Evolutionary conservation across 2,797 vertebrate genomes (phyloP), one percentile per base, ranked within the genome.

Genomic region (Triplophysa yarkandensis): DNA sequence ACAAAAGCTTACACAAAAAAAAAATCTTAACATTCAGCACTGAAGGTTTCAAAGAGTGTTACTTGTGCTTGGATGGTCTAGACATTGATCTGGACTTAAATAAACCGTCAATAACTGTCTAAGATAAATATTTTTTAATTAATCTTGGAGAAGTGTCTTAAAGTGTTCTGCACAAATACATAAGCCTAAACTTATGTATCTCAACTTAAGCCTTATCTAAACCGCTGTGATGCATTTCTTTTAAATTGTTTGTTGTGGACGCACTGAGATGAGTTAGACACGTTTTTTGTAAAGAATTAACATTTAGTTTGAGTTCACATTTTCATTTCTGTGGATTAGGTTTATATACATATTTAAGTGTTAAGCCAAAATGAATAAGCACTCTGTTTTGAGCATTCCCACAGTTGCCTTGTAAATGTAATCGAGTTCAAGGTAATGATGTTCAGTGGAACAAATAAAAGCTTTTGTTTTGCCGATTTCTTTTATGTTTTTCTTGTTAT

Each of bases 181-280:
- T 84, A 71, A 83, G 84, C 83, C 3, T 46, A 4, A n/a, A 6
- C 43, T 50, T 48, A 48, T 19, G 19, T 50, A 50, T 50, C 46
- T 52, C 23, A 25, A 23, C 14, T 25, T 55, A 28, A 55, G 81
- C 81, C 80, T 80, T 85, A 89, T 88, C 87, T 88, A 87, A 89
- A 86, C 77, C 61, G 83, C 85, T 87, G 85, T 86, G 76, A 82
- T 44, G 23, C n/a, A n/a, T 70, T n/a, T 44, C 62, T 68, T 74
- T 78, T 21, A 61, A 52, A 46, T 78, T 46, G 6, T 70, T 54
- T 30, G 19, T 43, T 21, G n/a, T 48, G 10, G 6, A 36, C 43
- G 34, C 55, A n/a, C 11, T 23, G 43, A 68, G 43, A 41, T 55
- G 16, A 43, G 44, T 36, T 34, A 48, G 67, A 67, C 72, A 68